Evolutionary conservation across 2,113 vertebrate species (phyloP).

Genomic region (Falco punctatus): DNA sequence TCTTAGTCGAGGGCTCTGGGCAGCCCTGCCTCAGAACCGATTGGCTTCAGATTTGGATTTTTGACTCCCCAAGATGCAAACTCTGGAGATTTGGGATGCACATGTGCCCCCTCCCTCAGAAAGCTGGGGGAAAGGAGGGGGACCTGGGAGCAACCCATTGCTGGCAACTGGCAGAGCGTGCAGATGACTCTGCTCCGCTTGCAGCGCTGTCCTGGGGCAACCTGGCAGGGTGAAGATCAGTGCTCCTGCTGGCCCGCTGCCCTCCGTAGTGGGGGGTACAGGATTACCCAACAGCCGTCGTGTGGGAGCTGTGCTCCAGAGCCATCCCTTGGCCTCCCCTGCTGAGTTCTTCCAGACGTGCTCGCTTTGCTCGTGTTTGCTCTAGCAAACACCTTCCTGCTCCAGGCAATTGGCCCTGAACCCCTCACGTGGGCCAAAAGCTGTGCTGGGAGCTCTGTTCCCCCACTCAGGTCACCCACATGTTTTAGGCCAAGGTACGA

Average conservation of each 20-base stretch:
- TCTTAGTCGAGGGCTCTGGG: background rate
- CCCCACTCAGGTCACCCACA: background rate
- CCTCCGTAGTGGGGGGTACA: background rate
- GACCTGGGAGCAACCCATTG: background rate
- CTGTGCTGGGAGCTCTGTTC: background rate
- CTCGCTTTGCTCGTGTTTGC: background rate
- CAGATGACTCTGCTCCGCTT: background rate
- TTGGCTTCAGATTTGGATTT: background rate
- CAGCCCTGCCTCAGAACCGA: background rate
- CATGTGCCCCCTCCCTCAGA: fast-evolving
- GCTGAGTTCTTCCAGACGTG: background rate
- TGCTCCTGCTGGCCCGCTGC: background rate
- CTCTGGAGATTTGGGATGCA: background rate
- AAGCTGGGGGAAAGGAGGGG: background rate
- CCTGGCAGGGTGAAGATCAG: background rate
- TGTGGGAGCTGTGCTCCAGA: constrained; percentile 6
- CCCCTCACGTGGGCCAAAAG: background rate
- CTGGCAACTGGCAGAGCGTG: background rate
- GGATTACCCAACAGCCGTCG: background rate
- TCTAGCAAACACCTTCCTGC: background rate
- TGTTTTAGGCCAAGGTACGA: background rate
- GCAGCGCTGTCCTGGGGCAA: background rate
- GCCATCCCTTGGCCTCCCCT: background rate
- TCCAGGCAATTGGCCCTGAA: background rate
- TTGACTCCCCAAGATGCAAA: background rate